phyloP scores from a whole-genome alignment of 2,888 invertebrate species.

The Dryomyza anilis region DNA sequence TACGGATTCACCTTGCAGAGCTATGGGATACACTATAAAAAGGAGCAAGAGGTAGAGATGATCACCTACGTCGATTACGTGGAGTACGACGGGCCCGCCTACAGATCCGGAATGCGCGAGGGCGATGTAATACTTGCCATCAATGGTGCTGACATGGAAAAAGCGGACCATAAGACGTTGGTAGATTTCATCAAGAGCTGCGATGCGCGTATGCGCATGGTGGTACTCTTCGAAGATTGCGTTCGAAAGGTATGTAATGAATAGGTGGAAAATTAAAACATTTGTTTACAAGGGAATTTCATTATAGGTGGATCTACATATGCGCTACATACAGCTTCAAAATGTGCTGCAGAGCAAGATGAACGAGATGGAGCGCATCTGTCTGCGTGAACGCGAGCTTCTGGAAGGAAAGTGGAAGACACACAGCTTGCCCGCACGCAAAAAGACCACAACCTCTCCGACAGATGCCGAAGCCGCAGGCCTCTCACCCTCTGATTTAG shows the following conservation, averaged over 20 bases:
- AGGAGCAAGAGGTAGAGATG: slow-evolving; percentile 92
- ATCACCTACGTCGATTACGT: slow-evolving; percentile 98
- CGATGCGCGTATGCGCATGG: slow-evolving; percentile 91
- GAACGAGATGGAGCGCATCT: slow-evolving; percentile 81
- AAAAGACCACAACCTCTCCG: slow-evolving; percentile 72
- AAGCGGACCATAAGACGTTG: slow-evolving; percentile 89
- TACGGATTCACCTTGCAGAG: slow-evolving; percentile 97
- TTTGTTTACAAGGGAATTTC: too few relatives aligned
- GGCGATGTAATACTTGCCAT: slow-evolving; percentile 96
- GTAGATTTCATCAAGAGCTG: slow-evolving; percentile 91
- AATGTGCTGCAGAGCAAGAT: slow-evolving; percentile 82
- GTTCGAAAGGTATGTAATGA: slow-evolving; percentile 81
- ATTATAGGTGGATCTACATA: slow-evolving; percentile 78
- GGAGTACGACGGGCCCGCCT: slow-evolving; percentile 90
- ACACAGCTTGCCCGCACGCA: slow-evolving; percentile 84
- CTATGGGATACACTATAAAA: slow-evolving; percentile 95
- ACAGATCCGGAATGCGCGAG: slow-evolving; percentile 90
- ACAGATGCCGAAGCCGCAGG: slow-evolving; percentile 61
- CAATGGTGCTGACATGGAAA: slow-evolving; percentile 94
- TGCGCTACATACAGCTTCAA: slow-evolving; percentile 89
- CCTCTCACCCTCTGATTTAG: slow-evolving; percentile 63
- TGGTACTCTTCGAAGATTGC: slow-evolving; percentile 95
- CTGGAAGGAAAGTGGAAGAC: slow-evolving; percentile 88
- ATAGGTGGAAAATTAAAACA: too few relatives aligned
- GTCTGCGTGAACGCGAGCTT: slow-evolving; percentile 80